Conservation (phyloP, 2,888 invertebrate genomes). For the Drosophila mimetica region DNA sequence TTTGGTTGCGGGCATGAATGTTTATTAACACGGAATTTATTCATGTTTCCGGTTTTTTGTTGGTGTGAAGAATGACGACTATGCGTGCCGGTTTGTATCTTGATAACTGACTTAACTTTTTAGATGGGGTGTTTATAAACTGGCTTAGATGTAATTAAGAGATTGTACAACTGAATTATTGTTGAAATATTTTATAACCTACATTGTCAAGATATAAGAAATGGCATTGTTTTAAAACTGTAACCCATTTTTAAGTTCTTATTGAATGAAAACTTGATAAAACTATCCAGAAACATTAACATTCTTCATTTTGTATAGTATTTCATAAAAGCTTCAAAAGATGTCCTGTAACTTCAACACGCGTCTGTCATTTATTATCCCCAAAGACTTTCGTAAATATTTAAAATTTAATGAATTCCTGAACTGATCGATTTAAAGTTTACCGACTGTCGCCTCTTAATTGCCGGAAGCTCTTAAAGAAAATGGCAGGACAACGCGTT, state of each 20-base stretch:
- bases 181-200: neutral
- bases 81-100: slow-evolving; percentile 1
- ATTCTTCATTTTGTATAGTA: too few relatives aligned
- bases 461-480: slow-evolving; percentile 29
- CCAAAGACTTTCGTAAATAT: slow-evolving; percentile 1
- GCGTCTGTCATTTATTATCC: neutral
- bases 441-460: slow-evolving; percentile 29
- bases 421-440: slow-evolving; percentile 27
- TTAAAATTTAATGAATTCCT: slow-evolving; percentile 7
- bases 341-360: neutral
- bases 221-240: neutral
- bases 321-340: neutral
- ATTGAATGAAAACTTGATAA: too few relatives aligned
- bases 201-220: too few relatives aligned
- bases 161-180: neutral
- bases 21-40: slow-evolving; percentile 43
- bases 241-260: too few relatives aligned
- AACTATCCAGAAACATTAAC: too few relatives aligned
- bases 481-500: slow-evolving; percentile 16
- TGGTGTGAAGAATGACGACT: neutral
- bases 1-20: slow-evolving; percentile 38
- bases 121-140: neutral
- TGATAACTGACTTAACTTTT: slow-evolving; percentile 7
- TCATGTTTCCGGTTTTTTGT: slow-evolving; percentile 15
- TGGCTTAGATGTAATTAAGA: slow-evolving; percentile 2